Percentiles rank a stretch among this genome's conserved stretches.
phyloP scores from a whole-genome alignment of 2,113 vertebrate genomes.

The Neolamprologus modestus region DNA sequence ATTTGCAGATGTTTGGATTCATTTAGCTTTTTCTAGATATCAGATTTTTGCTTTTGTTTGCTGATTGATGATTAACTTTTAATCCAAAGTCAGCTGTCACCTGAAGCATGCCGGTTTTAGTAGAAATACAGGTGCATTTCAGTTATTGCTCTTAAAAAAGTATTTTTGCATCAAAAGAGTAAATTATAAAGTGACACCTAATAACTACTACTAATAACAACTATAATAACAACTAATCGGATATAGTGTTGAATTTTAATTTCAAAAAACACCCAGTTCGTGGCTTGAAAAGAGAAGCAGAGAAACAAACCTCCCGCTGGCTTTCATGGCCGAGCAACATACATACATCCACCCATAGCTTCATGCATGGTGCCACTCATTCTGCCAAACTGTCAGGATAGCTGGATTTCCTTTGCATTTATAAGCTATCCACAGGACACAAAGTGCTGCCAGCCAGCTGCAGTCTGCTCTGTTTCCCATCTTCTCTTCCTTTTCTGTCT shows the following conservation, averaged over 20 bases:
- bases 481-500: neutral
- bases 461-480: conserved; percentile 10
- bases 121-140: neutral
- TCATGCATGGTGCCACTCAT: neutral
- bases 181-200: neutral
- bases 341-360: neutral
- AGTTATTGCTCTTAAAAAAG: neutral
- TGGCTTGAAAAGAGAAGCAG: neutral
- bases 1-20: neutral
- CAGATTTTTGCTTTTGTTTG: neutral
- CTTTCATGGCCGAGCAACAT: neutral
- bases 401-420: conserved; percentile 26
- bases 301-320: neutral
- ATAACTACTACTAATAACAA: too few relatives aligned
- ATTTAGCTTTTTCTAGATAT: neutral
- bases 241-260: neutral
- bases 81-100: neutral
- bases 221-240: neutral
- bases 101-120: neutral
- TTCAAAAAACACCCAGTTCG: neutral
- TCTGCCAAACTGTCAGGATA: conserved; percentile 33
- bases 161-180: neutral
- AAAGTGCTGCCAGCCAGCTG: conserved; percentile 42
- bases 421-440: conserved; percentile 27
- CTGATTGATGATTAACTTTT: neutral